These are phyloP conservation scores for Gallinago undulata DNA, from an alignment of 2,113 vertebrate genomes.

Conservation along the genomic window DNA sequence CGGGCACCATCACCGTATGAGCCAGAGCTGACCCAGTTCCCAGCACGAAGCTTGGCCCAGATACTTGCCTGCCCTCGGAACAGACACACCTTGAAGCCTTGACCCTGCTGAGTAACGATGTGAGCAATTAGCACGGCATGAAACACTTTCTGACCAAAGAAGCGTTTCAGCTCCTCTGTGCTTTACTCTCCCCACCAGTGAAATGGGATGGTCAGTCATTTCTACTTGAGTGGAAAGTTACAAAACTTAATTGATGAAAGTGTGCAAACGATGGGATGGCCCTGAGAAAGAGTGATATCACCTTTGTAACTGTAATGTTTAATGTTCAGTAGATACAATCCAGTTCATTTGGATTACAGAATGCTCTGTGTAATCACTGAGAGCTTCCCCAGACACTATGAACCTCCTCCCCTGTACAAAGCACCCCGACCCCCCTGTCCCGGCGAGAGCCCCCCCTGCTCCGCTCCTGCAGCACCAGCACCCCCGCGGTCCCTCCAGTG, in stretches of 20 bases:
- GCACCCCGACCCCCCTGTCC: too few relatives aligned
- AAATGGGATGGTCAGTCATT: not conserved
- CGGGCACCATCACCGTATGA: accelerated
- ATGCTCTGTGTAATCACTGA: not conserved
- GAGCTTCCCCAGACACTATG: not conserved
- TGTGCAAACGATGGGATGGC: not conserved
- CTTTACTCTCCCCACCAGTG: not conserved
- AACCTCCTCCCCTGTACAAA: not conserved
- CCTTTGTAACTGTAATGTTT: not conserved
- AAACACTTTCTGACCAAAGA: not conserved
- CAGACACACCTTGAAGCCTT: too few relatives aligned
- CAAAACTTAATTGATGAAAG: not conserved
- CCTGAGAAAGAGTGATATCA: not conserved
- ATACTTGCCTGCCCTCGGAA: not conserved
- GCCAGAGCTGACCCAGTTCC: not conserved
- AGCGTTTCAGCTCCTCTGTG: not conserved
- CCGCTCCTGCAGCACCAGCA: not conserved
- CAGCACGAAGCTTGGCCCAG: not conserved
- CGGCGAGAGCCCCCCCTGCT: not conserved
- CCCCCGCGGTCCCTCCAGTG: accelerated
- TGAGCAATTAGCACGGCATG: accelerated
- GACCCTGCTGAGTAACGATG: too few relatives aligned
- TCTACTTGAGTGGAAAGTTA: not conserved
- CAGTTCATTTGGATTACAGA: not conserved
- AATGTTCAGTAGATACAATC: not conserved